Evolutionary conservation across 2,888 invertebrate genomes (phyloP).

Genomic region (Operophtera brumata): DNA sequence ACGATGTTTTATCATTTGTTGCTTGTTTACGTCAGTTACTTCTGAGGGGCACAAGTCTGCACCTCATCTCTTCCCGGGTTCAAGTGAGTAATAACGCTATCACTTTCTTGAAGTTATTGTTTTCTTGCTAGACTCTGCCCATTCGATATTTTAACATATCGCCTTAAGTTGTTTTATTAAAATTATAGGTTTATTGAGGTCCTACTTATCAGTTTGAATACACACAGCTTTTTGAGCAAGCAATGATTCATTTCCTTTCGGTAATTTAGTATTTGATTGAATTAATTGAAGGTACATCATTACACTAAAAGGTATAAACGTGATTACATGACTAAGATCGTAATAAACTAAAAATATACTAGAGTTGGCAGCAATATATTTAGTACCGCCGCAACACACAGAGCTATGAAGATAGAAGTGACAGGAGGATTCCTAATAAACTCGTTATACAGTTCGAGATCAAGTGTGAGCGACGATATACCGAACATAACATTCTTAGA

Average conservation of each 20-base stretch:
- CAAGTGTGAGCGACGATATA: constrained; percentile 50
- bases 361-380: constrained; percentile 54
- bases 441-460: constrained; percentile 46
- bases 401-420: constrained; percentile 35
- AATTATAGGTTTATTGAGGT: neutral
- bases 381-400: constrained; percentile 45
- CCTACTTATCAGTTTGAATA: neutral
- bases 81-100: too few relatives aligned
- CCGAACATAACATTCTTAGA: constrained; percentile 44
- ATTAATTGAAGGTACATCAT: constrained; percentile 11
- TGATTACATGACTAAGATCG: constrained; percentile 54
- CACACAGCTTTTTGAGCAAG: neutral
- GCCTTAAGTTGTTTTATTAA: neutral
- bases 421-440: constrained; percentile 32
- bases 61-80: too few relatives aligned
- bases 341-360: constrained; percentile 34
- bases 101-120: too few relatives aligned
- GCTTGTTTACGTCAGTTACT: too few relatives aligned
- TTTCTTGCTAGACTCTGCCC: too few relatives aligned
- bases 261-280: constrained; percentile 10
- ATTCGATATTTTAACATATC: too few relatives aligned
- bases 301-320: constrained; percentile 50
- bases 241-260: neutral
- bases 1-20: too few relatives aligned
- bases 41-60: too few relatives aligned